Percentiles rank a stretch among this genome's conserved stretches.
These are phyloP conservation scores for Rhynchomys soricoides DNA, from an alignment of 2,113 vertebrate genomes.

Conservation along the genomic window DNA sequence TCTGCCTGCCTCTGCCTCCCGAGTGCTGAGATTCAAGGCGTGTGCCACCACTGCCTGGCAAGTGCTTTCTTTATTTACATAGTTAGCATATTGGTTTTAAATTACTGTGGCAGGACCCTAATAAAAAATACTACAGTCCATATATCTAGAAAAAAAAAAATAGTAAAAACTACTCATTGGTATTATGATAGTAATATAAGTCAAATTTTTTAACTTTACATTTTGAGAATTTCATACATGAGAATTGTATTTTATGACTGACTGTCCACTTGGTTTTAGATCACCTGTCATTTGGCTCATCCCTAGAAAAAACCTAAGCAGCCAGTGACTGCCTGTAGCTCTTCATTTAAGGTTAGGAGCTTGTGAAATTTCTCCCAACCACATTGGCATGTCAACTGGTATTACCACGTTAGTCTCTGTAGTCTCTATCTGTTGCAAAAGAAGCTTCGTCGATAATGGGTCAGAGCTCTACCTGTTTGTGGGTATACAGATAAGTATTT, in stretches of 20 bases:
- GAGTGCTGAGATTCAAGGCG: no score
- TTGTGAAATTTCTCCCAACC: neutral
- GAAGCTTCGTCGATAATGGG: neutral
- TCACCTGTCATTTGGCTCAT: neutral
- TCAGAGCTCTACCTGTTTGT: neutral
- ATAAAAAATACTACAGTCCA: neutral
- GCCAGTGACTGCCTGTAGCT: neutral
- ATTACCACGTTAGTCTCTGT: neutral
- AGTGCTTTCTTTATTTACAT: neutral
- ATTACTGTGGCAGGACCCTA: neutral
- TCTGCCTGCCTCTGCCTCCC: no score
- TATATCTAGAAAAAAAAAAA: neutral
- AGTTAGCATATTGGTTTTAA: constrained; percentile 35
- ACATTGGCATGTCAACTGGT: neutral
- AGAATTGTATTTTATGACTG: neutral
- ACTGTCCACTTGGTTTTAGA: neutral
- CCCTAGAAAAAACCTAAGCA: neutral
- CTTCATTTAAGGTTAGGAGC: neutral
- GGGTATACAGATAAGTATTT: neutral
- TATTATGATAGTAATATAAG: neutral
- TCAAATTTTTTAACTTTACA: neutral
- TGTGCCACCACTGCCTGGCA: no score
- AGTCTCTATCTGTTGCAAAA: neutral
- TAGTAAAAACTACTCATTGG: constrained; percentile 21
- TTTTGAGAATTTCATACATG: neutral